These are phyloP conservation scores for Cherax destructor DNA, from an alignment of 1,140 invertebrate genomes.

Conservation along the genomic window DNA sequence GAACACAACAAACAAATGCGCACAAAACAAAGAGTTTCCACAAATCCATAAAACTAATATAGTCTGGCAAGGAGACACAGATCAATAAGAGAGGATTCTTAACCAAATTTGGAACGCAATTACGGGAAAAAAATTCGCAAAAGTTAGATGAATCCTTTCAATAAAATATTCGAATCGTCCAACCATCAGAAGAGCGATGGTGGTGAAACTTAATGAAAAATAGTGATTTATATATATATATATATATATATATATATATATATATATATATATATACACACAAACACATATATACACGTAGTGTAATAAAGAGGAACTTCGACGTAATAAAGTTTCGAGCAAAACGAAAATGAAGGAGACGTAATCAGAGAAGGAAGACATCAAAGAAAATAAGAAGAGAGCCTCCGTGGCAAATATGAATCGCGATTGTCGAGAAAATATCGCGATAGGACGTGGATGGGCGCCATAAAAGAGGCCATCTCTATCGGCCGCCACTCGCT, in stretches of 20 bases:
- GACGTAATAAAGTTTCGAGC: background rate
- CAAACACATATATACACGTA: no score
- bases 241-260: no score
- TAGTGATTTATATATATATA: no score
- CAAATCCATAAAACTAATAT: no score
- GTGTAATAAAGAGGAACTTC: no score
- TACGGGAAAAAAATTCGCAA: constrained; percentile 7
- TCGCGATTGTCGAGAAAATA: constrained; percentile 53
- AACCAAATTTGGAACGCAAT: constrained; percentile 25
- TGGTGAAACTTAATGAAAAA: background rate
- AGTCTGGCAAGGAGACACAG: background rate
- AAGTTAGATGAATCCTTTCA: constrained; percentile 14
- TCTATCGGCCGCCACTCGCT: constrained; percentile 50
- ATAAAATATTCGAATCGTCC: background rate
- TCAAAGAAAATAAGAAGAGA: background rate
- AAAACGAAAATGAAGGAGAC: background rate
- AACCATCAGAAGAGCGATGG: background rate
- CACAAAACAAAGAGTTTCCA: no score
- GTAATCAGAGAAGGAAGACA: constrained; percentile 17
- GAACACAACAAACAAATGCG: no score
- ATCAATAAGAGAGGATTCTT: constrained; percentile 16
- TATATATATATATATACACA: background rate
- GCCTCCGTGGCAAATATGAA: constrained; percentile 45
- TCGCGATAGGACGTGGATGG: constrained; percentile 47
- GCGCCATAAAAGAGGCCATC: constrained; percentile 48